Evolutionary conservation across 2,888 invertebrate species (phyloP), one percentile per base, ranked within the genome.

Genomic region (Xanthia togata): DNA sequence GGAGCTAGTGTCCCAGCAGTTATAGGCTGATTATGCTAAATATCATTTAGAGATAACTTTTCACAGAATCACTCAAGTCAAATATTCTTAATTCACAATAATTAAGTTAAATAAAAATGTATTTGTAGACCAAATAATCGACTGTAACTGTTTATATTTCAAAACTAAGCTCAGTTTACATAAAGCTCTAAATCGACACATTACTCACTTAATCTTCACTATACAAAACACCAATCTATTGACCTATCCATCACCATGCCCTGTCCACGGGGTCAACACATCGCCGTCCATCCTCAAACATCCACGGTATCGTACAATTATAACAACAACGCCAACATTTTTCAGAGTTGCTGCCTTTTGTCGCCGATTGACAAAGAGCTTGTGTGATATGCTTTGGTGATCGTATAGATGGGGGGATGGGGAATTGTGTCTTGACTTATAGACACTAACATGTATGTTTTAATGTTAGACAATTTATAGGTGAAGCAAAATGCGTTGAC

Each of bases 251-350:
- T 60, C 83, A 38, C 17, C n/a, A 11, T 0, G 23, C 23, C 6
- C 50, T n/a, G 41, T 41, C 72, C 35, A 23, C 23, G 47, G 35
- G 26, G 35, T 53, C 73, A 17, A 12, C 23, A 31, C 23, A 17
- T 23, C 65, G 26, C 1, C 31, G 59, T 82, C 44, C 44, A 70
- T 59, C 59, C 6, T 11, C 31, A 20, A 53, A 44, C 26, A 47
- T 55, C 31, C 67, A 50, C 35, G 11, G 9, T 11, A 14, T 65
- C 23, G 23, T 47, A 69, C 80, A 72, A 83, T 65, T 70, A 72
- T 79, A 57, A 70, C 79, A 50, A 79, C 26, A 67, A 57, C 62
- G 50, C 53, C 44, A 26, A 44, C n/a, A 84, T 79, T 73, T 79
- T 73, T 67, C 70, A 84, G 55, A 23, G 26, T 55, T n/a, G 20